A percentile compares a stretch with the other conserved stretches of the same genome.
phyloP scores from a whole-genome alignment of 2,888 invertebrate genomes.

The Hoplodrina ambigua region DNA sequence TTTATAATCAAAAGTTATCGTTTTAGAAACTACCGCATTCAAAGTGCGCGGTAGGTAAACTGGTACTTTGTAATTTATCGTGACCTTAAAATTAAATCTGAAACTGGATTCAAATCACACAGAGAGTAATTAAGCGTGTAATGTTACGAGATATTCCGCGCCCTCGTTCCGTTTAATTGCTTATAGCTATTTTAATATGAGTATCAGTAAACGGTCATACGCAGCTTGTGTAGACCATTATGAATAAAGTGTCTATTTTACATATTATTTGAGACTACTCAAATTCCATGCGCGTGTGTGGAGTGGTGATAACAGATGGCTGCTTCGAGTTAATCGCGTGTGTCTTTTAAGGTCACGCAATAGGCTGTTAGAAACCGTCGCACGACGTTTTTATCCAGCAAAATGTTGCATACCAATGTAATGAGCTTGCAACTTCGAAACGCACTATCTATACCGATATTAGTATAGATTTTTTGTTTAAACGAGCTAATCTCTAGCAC shows the following conservation, averaged over 20 bases:
- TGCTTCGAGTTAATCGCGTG: conserved; percentile 60
- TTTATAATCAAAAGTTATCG: conserved; percentile 50
- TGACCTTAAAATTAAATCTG: conserved; percentile 61
- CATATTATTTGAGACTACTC: conserved; percentile 55
- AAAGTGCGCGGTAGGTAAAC: conserved; percentile 53
- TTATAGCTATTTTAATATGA: conserved; percentile 57
- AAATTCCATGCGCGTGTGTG: conserved; percentile 59
- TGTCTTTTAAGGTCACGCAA: conserved; percentile 61
- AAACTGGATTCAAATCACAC: conserved; percentile 62
- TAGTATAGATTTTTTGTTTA: no score
- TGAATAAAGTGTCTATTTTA: conserved; percentile 46
- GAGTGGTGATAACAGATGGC: conserved; percentile 70
- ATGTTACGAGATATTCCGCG: conserved; percentile 61
- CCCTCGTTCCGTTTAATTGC: conserved; percentile 59
- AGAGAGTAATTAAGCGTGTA: conserved; percentile 59
- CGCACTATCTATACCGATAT: not conserved
- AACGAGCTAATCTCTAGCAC: no score
- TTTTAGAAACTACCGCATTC: conserved; percentile 54
- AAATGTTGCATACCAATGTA: conserved; percentile 19
- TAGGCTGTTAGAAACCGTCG: conserved; percentile 43
- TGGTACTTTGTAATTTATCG: conserved; percentile 55
- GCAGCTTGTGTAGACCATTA: conserved; percentile 41
- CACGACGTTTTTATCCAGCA: conserved; percentile 44
- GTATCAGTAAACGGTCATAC: conserved; percentile 55
- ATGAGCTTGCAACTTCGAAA: conserved; percentile 26